Conservation (phyloP, 1,140 invertebrate genomes). For the Neuroterus valhalla region DNA sequence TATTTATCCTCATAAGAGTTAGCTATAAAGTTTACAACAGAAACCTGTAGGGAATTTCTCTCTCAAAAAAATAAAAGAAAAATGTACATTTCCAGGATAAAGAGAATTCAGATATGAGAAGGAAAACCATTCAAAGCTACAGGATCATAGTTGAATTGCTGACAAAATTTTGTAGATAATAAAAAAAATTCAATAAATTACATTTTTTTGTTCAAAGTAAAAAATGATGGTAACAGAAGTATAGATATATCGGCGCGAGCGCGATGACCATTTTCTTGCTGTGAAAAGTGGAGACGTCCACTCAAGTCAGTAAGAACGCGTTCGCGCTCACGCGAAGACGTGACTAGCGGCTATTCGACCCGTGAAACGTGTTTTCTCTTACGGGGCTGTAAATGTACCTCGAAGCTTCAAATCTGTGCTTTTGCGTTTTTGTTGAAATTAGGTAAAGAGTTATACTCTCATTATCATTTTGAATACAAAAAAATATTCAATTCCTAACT, state of each 20-base stretch:
- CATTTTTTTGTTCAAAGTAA: background rate
- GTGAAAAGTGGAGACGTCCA: slow-evolving; percentile 61
- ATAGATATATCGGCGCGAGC: slow-evolving; percentile 55
- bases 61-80: too few species aligned
- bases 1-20: too few species aligned
- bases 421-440: background rate
- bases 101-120: too few species aligned
- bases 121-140: too few species aligned
- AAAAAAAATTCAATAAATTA: background rate
- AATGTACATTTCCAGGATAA: too few species aligned
- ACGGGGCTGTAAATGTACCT: slow-evolving; percentile 53
- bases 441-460: background rate
- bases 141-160: too few species aligned
- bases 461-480: background rate
- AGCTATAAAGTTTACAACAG: too few species aligned
- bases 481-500: background rate
- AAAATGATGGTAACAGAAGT: background rate
- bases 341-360: slow-evolving; percentile 43
- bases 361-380: slow-evolving; percentile 38
- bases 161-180: too few species aligned
- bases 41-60: too few species aligned
- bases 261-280: slow-evolving; percentile 60
- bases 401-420: slow-evolving; percentile 32
- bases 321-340: slow-evolving; percentile 70
- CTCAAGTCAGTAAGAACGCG: slow-evolving; percentile 70